Conservation (phyloP, 1,140 invertebrate genomes). For the Pristionchus pacificus region DNA sequence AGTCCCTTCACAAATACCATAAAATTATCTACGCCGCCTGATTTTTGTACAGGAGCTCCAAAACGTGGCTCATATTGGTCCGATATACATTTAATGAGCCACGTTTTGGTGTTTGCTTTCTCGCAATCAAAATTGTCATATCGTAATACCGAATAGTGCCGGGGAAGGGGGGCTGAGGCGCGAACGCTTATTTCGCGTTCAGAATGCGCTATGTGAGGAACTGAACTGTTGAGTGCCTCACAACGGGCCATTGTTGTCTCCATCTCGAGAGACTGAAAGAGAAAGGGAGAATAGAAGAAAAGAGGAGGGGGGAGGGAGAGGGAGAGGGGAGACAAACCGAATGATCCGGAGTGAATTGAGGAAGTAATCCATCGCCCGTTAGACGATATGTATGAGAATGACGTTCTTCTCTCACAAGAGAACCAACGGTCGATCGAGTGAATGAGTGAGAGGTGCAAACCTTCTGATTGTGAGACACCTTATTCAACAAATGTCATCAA, state of each 20-base stretch:
- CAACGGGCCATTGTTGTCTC: neutral
- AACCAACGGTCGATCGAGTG: neutral
- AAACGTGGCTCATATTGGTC: too few relatives aligned
- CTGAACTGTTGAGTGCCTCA: neutral
- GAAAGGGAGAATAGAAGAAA: neutral
- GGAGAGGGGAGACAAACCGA: neutral
- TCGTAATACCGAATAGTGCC: neutral
- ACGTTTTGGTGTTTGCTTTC: too few relatives aligned
- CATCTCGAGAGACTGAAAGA: too few relatives aligned
- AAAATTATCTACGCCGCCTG: too few relatives aligned
- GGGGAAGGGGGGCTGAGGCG: neutral
- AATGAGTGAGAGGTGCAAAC: neutral
- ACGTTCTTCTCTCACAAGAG: neutral
- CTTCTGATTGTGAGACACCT: neutral
- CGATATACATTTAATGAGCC: too few relatives aligned
- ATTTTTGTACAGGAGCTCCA: too few relatives aligned
- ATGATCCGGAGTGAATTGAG: neutral
- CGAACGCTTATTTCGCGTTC: neutral
- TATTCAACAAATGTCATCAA: too few relatives aligned
- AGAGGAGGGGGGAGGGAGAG: constrained; percentile 1
- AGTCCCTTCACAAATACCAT: too few relatives aligned
- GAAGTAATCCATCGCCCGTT: neutral
- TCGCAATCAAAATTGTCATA: too few relatives aligned
- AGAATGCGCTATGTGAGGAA: constrained; percentile 13
- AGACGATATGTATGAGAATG: neutral